These are phyloP conservation scores for Leuciscus waleckii DNA, from an alignment of 2,797 vertebrate species.

Conservation along the genomic window DNA sequence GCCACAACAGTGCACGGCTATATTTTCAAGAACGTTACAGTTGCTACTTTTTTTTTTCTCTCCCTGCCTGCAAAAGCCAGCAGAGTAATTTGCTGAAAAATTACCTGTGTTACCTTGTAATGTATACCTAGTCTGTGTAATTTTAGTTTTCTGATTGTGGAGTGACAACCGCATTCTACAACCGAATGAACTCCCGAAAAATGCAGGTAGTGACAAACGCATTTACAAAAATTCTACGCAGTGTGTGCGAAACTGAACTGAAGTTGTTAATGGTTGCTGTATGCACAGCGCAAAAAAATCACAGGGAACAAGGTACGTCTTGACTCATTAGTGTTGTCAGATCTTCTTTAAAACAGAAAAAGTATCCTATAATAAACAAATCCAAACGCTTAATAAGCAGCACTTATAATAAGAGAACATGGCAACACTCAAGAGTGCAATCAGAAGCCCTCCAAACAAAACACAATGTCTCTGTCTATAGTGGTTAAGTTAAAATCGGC, in stretches of 20 bases:
- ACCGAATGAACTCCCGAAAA: not conserved
- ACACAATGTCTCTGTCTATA: not conserved
- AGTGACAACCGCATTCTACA: not conserved
- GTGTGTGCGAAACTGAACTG: not conserved
- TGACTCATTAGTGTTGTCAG: not conserved
- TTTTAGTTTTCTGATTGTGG: slow-evolving; percentile 66
- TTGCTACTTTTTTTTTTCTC: slow-evolving; percentile 46
- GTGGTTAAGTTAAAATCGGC: not conserved
- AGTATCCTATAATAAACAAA: too few species aligned
- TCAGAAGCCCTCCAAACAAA: not conserved
- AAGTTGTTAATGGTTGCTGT: not conserved
- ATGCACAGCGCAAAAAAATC: not conserved
- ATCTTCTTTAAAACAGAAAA: not conserved
- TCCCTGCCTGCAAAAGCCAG: slow-evolving; percentile 64
- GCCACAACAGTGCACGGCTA: slow-evolving; percentile 63
- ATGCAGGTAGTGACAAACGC: not conserved
- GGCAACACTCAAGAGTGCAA: not conserved
- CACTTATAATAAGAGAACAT: not conserved
- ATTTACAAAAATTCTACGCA: not conserved
- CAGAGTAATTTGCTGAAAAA: slow-evolving; percentile 76
- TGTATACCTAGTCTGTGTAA: slow-evolving; percentile 64
- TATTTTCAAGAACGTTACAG: slow-evolving; percentile 69
- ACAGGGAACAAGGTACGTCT: not conserved
- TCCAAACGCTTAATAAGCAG: not conserved
- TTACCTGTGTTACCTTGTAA: slow-evolving; percentile 68